phyloP scores from a whole-genome alignment of 2,888 invertebrate genomes.

The Aproaerema taeniolella region DNA sequence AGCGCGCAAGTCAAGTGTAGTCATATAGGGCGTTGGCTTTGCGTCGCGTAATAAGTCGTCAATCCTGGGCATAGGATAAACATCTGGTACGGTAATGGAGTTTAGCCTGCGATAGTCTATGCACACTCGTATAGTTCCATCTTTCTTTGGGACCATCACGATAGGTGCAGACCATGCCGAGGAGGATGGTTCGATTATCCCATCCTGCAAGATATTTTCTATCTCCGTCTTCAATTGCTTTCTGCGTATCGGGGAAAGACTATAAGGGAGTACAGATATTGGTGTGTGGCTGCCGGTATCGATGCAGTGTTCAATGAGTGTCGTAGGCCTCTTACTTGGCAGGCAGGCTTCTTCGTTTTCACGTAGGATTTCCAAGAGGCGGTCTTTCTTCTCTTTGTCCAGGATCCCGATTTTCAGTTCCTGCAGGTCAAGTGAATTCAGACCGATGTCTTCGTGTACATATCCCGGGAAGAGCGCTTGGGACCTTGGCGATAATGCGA shows the following conservation, averaged over 20 bases:
- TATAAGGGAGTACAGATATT: slow-evolving; percentile 7
- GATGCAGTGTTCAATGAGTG: background rate
- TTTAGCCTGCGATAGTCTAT: slow-evolving; percentile 3
- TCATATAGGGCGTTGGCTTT: slow-evolving; percentile 32
- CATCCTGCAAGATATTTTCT: slow-evolving; percentile 7
- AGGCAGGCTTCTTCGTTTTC: slow-evolving; percentile 9
- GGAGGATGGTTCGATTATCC: slow-evolving; percentile 1
- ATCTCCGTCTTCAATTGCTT: slow-evolving; percentile 6
- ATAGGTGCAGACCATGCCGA: slow-evolving; percentile 3
- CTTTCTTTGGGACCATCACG: slow-evolving; percentile 26
- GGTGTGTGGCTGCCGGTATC: slow-evolving; percentile 1
- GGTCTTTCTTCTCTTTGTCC: background rate
- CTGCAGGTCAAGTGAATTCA: background rate
- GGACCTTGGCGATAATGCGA: background rate
- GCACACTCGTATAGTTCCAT: slow-evolving; percentile 4
- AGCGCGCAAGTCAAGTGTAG: slow-evolving; percentile 34
- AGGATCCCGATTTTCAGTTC: background rate
- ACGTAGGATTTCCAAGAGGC: background rate
- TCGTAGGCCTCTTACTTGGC: slow-evolving; percentile 10
- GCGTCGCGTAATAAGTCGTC: slow-evolving; percentile 27
- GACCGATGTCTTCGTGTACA: background rate
- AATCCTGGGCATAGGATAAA: slow-evolving; percentile 16
- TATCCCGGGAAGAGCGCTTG: background rate
- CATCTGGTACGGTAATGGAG: slow-evolving; percentile 22
- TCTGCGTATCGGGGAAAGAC: slow-evolving; percentile 2